A percentile compares a stretch with the other conserved stretches of the same genome.
Evolutionary conservation across 2,113 vertebrate genomes (phyloP).

Genomic region (Campylomormyrus numenius): DNA sequence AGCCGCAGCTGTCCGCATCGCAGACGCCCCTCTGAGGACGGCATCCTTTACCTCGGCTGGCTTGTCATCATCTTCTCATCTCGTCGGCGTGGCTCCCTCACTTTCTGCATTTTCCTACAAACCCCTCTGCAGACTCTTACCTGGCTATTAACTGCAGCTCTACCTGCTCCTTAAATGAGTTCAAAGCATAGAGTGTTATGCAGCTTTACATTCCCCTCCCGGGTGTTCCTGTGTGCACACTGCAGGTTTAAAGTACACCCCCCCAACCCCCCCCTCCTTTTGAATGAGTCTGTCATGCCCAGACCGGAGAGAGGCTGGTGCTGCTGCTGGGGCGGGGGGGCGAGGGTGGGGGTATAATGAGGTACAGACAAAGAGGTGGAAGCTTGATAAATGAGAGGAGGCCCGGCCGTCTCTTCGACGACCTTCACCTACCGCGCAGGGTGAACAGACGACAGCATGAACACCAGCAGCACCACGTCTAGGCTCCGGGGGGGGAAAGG

Average conservation of each 20-base stretch:
- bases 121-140: not conserved
- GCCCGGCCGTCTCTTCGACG: slow-evolving; percentile 37
- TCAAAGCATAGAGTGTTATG: not conserved
- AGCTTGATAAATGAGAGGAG: slow-evolving; percentile 49
- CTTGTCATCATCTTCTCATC: not conserved
- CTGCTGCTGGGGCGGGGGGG: not conserved
- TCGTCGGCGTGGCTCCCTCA: too few species aligned
- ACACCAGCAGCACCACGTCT: slow-evolving; percentile 79
- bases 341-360: not conserved
- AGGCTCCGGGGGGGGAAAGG: slow-evolving; percentile 79
- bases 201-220: not conserved
- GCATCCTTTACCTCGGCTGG: not conserved
- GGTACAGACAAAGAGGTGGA: slow-evolving; percentile 36
- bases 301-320: not conserved
- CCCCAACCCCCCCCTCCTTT: not conserved
- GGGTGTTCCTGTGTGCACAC: not conserved
- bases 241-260: not conserved
- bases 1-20: not conserved
- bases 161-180: not conserved
- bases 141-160: not conserved
- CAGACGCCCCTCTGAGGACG: not conserved
- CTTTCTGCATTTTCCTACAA: not conserved
- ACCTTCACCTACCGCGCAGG: slow-evolving; percentile 77
- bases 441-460: slow-evolving; percentile 86
- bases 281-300: not conserved